Conservation (phyloP, 1,140 invertebrate species). For the Achroia grisella region DNA sequence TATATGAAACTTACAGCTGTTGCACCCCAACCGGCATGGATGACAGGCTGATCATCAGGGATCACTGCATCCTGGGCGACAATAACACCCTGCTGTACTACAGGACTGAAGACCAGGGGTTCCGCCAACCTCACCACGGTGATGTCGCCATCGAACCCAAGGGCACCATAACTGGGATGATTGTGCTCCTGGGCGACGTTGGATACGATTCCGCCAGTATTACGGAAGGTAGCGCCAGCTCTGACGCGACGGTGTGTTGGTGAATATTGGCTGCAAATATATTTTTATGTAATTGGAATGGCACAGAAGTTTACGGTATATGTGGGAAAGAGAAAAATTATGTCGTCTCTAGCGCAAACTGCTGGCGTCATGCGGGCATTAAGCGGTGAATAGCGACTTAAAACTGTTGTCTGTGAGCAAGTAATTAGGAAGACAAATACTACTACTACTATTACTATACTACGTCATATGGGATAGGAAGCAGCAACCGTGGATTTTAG, state of each 20-base stretch:
- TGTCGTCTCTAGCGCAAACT: neutral
- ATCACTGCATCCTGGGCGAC: neutral
- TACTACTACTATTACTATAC: too few species aligned
- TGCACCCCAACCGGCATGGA: slow-evolving; percentile 8
- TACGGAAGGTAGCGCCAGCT: slow-evolving; percentile 4
- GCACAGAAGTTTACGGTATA: neutral
- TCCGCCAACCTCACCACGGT: slow-evolving; percentile 19
- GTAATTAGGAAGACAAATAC: too few species aligned
- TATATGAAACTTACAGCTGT: slow-evolving; percentile 1
- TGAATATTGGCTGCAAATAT: neutral
- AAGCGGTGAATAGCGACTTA: too few species aligned
- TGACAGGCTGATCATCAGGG: slow-evolving; percentile 1
- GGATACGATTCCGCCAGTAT: neutral
- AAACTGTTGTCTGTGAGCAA: too few species aligned
- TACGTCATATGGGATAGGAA: too few species aligned
- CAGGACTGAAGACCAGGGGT: slow-evolving; percentile 20
- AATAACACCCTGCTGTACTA: slow-evolving; percentile 15
- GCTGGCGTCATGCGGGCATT: neutral
- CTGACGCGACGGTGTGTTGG: neutral
- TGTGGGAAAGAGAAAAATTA: neutral
- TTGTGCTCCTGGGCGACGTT: slow-evolving; percentile 11
- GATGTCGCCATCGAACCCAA: slow-evolving; percentile 35
- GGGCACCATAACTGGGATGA: slow-evolving; percentile 28
- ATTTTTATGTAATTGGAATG: neutral
- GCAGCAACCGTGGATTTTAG: too few species aligned